These are phyloP conservation scores for Lordiphosa clarofinis DNA, from an alignment of 1,140 invertebrate genomes.

Conservation along the genomic window DNA sequence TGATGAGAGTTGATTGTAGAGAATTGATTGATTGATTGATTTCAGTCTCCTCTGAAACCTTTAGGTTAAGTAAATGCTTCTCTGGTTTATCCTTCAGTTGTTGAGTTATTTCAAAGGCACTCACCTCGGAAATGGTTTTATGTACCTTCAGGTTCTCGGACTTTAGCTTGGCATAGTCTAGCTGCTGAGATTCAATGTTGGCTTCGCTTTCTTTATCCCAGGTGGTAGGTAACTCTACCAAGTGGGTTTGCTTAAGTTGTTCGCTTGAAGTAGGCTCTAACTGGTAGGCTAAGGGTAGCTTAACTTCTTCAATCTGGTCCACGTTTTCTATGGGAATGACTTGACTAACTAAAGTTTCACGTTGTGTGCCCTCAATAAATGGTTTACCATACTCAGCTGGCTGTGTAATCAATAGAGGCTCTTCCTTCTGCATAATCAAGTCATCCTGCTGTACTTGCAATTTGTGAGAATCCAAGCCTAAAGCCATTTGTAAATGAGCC, in stretches of 20 bases:
- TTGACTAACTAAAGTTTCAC: constrained; percentile 48
- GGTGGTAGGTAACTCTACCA: constrained; percentile 15
- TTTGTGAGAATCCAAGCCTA: constrained; percentile 28
- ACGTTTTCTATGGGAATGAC: constrained; percentile 47
- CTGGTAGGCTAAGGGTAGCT: neutral
- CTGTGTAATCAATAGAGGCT: constrained; percentile 13
- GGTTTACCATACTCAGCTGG: constrained; percentile 42
- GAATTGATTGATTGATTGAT: too few species aligned
- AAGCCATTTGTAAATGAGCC: constrained; percentile 15
- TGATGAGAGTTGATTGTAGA: too few species aligned
- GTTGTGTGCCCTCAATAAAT: constrained; percentile 49
- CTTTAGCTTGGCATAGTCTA: constrained; percentile 25
- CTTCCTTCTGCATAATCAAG: constrained; percentile 46
- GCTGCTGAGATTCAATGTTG: neutral
- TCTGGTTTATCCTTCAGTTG: too few species aligned
- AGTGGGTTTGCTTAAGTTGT: constrained; percentile 14
- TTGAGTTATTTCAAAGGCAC: too few species aligned
- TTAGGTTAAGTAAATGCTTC: too few species aligned
- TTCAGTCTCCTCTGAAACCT: too few species aligned
- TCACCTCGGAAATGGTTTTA: constrained; percentile 45
- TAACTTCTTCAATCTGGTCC: constrained; percentile 5
- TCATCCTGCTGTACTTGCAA: constrained; percentile 30
- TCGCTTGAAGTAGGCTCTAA: constrained; percentile 3
- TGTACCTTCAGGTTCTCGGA: constrained; percentile 24
- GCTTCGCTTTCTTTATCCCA: constrained; percentile 30